phyloP scores from a whole-genome alignment of 1,140 invertebrate species.

The Drosophila dunni region DNA sequence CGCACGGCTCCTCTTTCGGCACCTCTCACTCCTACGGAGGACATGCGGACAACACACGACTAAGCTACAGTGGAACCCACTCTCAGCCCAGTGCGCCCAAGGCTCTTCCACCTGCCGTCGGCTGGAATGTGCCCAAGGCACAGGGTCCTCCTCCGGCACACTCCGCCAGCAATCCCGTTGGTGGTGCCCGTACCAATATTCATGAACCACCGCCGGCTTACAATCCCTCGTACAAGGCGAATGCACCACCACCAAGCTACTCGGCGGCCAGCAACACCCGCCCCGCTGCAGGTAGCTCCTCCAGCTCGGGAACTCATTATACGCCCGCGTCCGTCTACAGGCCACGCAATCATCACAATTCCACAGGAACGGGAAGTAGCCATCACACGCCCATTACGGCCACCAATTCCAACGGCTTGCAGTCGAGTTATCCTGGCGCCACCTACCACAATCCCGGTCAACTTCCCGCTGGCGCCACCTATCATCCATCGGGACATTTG shows the following conservation, averaged over 20 bases:
- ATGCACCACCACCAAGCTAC: slow-evolving; percentile 57
- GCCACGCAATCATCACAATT: slow-evolving; percentile 47
- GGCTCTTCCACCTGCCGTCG: slow-evolving; percentile 47
- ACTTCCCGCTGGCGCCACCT: slow-evolving; percentile 68
- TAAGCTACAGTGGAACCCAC: slow-evolving; percentile 57
- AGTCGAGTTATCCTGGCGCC: slow-evolving; percentile 75
- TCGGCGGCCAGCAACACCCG: slow-evolving; percentile 50
- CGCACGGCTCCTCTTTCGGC: slow-evolving; percentile 8
- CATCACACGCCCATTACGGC: slow-evolving; percentile 66
- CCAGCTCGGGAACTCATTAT: slow-evolving; percentile 38
- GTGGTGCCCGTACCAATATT: slow-evolving; percentile 74
- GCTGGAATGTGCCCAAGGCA: slow-evolving; percentile 78
- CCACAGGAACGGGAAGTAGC: slow-evolving; percentile 59
- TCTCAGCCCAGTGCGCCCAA: slow-evolving; percentile 22
- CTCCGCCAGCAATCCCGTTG: slow-evolving; percentile 61
- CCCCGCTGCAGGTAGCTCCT: slow-evolving; percentile 20
- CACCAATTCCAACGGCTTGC: slow-evolving; percentile 66
- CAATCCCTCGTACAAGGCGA: slow-evolving; percentile 65
- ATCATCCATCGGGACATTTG: slow-evolving; percentile 59
- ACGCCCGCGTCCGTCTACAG: slow-evolving; percentile 55
- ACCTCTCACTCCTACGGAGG: slow-evolving; percentile 6
- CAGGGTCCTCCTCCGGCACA: slow-evolving; percentile 77
- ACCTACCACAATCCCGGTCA: slow-evolving; percentile 59
- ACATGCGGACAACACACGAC: slow-evolving; percentile 56
- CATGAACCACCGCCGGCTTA: slow-evolving; percentile 76